Conservation (phyloP, 2,888 invertebrate species). For the Cephus pygmeus region DNA sequence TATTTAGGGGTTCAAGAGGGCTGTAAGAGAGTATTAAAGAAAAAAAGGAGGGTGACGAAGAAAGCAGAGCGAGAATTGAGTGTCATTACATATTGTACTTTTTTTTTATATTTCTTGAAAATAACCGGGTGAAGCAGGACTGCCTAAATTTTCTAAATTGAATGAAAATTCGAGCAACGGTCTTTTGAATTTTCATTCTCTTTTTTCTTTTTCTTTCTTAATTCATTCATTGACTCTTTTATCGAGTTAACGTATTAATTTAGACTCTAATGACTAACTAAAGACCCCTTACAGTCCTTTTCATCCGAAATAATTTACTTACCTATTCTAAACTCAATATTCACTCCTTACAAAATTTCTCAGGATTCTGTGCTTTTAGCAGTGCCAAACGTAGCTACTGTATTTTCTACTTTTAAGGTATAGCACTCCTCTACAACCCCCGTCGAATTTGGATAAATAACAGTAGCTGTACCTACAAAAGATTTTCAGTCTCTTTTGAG, state of each 20-base stretch:
- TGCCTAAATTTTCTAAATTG: neutral
- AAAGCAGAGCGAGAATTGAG: neutral
- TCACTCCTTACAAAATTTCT: neutral
- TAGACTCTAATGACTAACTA: neutral
- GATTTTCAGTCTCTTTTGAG: neutral
- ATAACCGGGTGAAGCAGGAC: neutral
- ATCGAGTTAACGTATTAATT: neutral
- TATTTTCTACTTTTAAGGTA: too few relatives aligned
- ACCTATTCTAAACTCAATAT: neutral
- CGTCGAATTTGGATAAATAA: neutral
- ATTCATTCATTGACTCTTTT: neutral
- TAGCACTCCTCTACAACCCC: neutral
- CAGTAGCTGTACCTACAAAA: neutral
- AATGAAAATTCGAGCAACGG: neutral
- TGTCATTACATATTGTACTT: neutral
- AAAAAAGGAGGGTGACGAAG: neutral
- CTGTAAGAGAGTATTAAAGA: neutral
- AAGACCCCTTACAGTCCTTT: neutral
- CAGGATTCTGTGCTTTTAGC: too few relatives aligned
- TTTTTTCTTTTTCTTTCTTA: neutral
- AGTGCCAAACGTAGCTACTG: too few relatives aligned
- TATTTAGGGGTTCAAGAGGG: neutral
- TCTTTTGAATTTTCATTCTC: neutral
- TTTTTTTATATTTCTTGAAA: neutral
- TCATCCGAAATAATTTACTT: neutral